Base-by-base conservation (phyloP, 2,888 invertebrate genomes). In the Amitus sp. region DNA sequence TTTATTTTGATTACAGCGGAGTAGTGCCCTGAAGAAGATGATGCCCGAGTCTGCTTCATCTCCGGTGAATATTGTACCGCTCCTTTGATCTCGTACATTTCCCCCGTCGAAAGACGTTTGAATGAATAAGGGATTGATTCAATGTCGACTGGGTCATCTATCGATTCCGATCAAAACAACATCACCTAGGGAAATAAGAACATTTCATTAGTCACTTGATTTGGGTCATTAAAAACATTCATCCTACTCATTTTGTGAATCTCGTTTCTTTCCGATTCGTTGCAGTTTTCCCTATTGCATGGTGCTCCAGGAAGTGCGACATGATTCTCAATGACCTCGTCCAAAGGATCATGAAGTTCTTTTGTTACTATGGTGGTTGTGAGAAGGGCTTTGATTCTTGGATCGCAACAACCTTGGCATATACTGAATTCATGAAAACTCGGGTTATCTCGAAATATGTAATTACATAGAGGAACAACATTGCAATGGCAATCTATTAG, bases 401-500 rank as follows among this genome's bases (percentile, higher is more conserved):
- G 3, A 2, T 30, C n/a, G 30, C 30, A 30, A 2, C 30, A 7
- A 6, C 2, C 10, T 2, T 2, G n/a, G 10, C 30, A 30, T 2
- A 2, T 2, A 10, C 18, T 33, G 19, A 33, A 2, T n/a, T 47
- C 47, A 4, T 33, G 15, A 17, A 33, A 47, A 17, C 47, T 47
- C 10, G 47, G 47, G 5, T 18, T n/a, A 6, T 19, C n/a, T 20
- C 23, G 19, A 20, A 48, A 20, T 2, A 52, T 2, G 33, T 19
- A 15, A 13, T 20, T 46, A 15, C 28, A 17, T 19, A 53, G n/a
- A 4, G 20, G 7, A 28, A 33, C 28, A 1, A 53, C 39, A 23
- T 37, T 46, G 17, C 46, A 46, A 15, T 15, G 15, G 5, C 46
- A 45, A 37, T 53, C 34, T 12, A 46, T 23, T 10, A 4, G 1